These are phyloP conservation scores for Platyscapa corneri DNA, from an alignment of 1,140 invertebrate species.

Conservation along the genomic window DNA sequence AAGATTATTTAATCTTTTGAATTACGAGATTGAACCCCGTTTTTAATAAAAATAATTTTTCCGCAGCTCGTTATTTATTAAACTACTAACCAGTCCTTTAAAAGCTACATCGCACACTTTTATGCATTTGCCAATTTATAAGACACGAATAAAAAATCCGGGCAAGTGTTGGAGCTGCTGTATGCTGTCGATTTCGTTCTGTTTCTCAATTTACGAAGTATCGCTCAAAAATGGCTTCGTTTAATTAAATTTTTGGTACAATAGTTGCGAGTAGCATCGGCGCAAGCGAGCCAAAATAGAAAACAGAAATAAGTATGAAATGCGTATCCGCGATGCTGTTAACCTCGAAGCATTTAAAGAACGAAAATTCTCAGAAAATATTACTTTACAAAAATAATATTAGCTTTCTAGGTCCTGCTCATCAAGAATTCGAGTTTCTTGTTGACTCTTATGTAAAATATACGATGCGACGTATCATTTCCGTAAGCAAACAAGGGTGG, in stretches of 20 bases:
- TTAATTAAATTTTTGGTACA: not conserved
- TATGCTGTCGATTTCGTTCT: not conserved
- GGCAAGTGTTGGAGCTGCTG: too few species aligned
- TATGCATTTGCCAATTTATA: too few species aligned
- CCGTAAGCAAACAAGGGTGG: constrained; percentile 37
- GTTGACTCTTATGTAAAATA: constrained; percentile 44
- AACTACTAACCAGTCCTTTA: too few species aligned
- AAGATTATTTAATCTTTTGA: too few species aligned
- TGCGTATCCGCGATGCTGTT: too few species aligned
- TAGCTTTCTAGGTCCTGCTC: constrained; percentile 6
- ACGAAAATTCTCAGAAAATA: constrained; percentile 11
- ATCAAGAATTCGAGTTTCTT: constrained; percentile 14
- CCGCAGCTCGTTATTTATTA: too few species aligned
- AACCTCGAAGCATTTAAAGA: too few species aligned
- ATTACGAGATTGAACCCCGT: too few species aligned
- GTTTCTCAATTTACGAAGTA: not conserved
- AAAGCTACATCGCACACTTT: too few species aligned
- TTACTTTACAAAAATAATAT: constrained; percentile 47
- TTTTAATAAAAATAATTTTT: too few species aligned
- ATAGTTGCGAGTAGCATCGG: not conserved
- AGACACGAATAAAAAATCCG: too few species aligned
- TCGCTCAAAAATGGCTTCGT: not conserved
- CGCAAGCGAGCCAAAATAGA: too few species aligned
- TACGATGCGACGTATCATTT: constrained; percentile 36
- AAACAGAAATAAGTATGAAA: not conserved